Percentiles rank a stretch among this genome's conserved stretches.
Evolutionary conservation across 2,113 vertebrate genomes (phyloP).

Genomic region (Rhinichthys klamathensis): DNA sequence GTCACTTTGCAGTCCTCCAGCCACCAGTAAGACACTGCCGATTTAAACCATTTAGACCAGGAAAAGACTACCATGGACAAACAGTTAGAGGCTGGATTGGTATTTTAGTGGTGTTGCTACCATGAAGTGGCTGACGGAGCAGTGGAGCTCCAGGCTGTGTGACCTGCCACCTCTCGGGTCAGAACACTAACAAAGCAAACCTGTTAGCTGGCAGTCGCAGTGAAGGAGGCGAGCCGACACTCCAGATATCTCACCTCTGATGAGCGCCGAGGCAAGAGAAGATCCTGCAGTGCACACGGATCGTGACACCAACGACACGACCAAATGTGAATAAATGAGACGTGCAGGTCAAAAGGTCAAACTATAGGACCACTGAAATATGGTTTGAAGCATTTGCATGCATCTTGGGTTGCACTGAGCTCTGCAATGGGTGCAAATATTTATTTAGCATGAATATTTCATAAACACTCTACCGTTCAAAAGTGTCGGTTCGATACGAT

Average conservation of each 20-base stretch:
- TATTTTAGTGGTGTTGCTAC: not conserved
- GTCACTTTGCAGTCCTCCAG: too few species aligned
- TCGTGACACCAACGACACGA: not conserved
- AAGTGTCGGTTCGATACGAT: not conserved
- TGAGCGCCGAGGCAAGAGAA: not conserved
- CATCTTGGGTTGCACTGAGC: not conserved
- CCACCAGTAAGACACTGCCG: too few species aligned
- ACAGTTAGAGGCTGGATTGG: not conserved
- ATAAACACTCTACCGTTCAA: not conserved
- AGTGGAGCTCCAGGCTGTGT: not conserved
- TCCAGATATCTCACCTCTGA: slow-evolving; percentile 33
- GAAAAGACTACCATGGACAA: not conserved
- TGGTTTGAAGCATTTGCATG: not conserved
- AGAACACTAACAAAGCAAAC: slow-evolving; percentile 22
- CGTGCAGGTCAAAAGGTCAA: not conserved
- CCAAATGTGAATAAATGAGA: slow-evolving; percentile 4
- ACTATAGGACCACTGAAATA: not conserved
- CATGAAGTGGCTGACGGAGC: not conserved
- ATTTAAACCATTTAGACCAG: too few species aligned
- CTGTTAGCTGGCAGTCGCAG: not conserved
- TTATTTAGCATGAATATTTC: not conserved
- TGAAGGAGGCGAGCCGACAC: slow-evolving; percentile 12
- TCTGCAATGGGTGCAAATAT: not conserved
- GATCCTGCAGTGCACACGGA: not conserved
- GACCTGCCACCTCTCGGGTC: slow-evolving; percentile 4